Conservation (phyloP, 2,113 vertebrate species). For the Anser cygnoides region DNA sequence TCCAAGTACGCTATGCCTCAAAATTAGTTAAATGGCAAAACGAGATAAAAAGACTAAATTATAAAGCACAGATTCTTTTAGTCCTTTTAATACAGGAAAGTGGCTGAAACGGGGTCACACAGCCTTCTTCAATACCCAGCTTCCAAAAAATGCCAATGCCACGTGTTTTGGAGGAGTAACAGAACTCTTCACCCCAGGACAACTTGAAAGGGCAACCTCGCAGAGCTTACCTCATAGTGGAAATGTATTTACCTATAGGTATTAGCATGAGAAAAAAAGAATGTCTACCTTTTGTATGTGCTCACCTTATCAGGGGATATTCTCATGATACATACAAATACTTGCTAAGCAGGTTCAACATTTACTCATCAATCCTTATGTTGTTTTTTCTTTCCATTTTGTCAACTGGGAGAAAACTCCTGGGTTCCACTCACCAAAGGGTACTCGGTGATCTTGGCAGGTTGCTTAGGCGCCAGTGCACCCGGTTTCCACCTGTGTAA, state of each 20-base stretch:
- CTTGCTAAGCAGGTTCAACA: not conserved
- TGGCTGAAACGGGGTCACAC: rapidly evolving
- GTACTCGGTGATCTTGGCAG: not conserved
- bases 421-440: not conserved
- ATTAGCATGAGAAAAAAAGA: not conserved
- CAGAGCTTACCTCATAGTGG: not conserved
- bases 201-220: not conserved
- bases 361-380: not conserved
- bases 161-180: not conserved
- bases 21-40: not conserved
- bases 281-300: not conserved
- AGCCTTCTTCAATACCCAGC: not conserved
- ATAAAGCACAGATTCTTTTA: not conserved
- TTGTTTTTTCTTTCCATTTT: not conserved
- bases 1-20: not conserved
- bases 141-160: not conserved
- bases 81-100: not conserved
- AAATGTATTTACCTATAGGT: not conserved
- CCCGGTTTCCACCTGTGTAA: not conserved
- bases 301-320: not conserved
- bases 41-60: not conserved
- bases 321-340: not conserved
- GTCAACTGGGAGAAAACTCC: not conserved
- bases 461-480: not conserved
- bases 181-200: not conserved